A percentile compares a stretch with the other conserved stretches of the same genome.
phyloP scores from a whole-genome alignment of 1,140 invertebrate species.

The Lepidostoma basale region DNA sequence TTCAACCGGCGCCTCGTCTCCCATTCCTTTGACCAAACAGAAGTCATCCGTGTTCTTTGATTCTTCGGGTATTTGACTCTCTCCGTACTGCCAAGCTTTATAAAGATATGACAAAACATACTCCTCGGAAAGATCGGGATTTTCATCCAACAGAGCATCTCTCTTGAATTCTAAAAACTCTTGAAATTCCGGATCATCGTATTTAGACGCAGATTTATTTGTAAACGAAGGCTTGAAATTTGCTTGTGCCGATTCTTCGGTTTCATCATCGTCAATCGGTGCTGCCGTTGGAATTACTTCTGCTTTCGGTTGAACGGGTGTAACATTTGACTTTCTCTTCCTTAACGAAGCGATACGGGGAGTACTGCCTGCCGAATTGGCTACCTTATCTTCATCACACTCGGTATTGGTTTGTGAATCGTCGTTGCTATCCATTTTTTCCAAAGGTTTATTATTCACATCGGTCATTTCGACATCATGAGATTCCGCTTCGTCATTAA shows the following conservation, averaged over 20 bases:
- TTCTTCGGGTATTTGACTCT: constrained; percentile 49
- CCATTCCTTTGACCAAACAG: constrained; percentile 37
- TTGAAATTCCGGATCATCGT: constrained; percentile 57
- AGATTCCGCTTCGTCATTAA: too few species aligned
- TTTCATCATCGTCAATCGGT: neutral
- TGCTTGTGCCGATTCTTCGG: neutral
- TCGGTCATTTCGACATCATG: too few species aligned
- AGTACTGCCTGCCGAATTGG: neutral
- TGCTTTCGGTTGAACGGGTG: neutral
- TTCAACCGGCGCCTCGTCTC: constrained; percentile 30
- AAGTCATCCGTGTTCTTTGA: constrained; percentile 44
- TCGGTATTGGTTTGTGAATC: too few species aligned
- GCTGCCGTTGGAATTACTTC: neutral
- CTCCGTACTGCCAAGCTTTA: constrained; percentile 62
- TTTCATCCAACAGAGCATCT: constrained; percentile 58
- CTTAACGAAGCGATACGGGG: constrained; percentile 6
- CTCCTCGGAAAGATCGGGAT: constrained; percentile 58
- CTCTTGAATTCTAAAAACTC: constrained; percentile 61
- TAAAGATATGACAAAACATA: constrained; percentile 61
- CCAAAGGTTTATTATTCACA: too few species aligned
- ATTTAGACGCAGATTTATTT: constrained; percentile 25
- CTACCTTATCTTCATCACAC: constrained; percentile 1
- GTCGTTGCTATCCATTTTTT: too few species aligned
- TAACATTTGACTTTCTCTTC: constrained; percentile 8
- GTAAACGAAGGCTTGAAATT: neutral